Conservation (phyloP, 2,113 vertebrate genomes). For the Accipiter virgatus region DNA sequence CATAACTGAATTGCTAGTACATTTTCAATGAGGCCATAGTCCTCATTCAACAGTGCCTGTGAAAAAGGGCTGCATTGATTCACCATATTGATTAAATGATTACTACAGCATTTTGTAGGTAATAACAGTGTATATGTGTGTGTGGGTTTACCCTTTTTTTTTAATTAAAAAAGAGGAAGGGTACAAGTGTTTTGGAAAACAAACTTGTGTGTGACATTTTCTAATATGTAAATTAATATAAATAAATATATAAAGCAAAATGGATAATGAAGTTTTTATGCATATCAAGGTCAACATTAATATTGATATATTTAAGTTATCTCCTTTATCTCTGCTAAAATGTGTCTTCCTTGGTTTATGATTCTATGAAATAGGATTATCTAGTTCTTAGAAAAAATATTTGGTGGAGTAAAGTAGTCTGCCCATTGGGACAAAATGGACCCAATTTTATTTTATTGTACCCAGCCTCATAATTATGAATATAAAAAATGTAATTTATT, state of each 20-base stretch:
- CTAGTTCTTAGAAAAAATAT: neutral
- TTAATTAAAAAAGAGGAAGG: neutral
- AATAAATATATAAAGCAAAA: neutral
- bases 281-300: neutral
- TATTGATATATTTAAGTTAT: neutral
- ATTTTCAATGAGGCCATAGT: neutral
- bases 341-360: neutral
- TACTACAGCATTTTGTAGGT: neutral
- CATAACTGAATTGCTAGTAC: neutral
- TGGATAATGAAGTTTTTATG: neutral
- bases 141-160: neutral
- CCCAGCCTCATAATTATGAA: neutral
- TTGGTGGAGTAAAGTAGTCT: neutral
- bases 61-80: neutral
- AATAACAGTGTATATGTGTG: neutral
- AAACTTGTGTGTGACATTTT: neutral
- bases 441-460: neutral
- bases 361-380: neutral
- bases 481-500: neutral
- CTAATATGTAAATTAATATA: neutral
- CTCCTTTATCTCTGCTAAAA: neutral
- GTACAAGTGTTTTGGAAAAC: neutral
- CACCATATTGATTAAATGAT: neutral
- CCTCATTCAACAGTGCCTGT: neutral
- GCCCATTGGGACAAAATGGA: neutral